Base-by-base conservation (phyloP, 64 coral and sea anemone genomes). In the Cladopsammia gracilis region DNA sequence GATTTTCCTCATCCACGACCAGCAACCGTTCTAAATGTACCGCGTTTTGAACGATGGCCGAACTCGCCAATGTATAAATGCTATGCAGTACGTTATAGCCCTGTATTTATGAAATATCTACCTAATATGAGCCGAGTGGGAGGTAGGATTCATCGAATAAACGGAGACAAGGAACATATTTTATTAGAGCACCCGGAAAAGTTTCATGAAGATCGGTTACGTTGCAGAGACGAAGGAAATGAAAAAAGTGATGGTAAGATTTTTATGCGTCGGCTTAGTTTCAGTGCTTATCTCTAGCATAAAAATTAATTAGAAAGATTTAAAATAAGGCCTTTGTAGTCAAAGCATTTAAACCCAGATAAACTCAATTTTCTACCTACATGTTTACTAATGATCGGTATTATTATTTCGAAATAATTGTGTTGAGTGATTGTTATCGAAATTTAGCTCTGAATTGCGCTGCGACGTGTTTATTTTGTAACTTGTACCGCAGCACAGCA, bases 1-100 rank as follows among this genome's bases (percentile, higher is more conserved):
- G 80, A 84, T 84, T 84, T 84, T 67, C 62, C 80, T 20, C 43
- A 65, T 12, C 60, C 60, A 50, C 80, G 19, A 47, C 50, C 18
- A 68, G 19, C 60, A 46, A 67, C 66, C 46, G 62, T 23, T 42
- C 52, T 25, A 43, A 62, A 80, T 80, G 0, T 80, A 3, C 77
- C 62, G 45, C 0, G 42, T 25, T 67, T 84, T 25, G 62, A 84
- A 14, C 34, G 80, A 24, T 84, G 80, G 80, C 11, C 34, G 1
- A 67, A 50, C 9, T 12, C 18, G 1, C 61, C 80, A 13, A 43
- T 67, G 3, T 84, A 67, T 10, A 18, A 18, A 9, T 84, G 46
- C 45, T 84, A 84, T 13, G n/a, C 43, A 10, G 60, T 84, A 12
- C 62, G 80, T 10, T 84, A 51, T 61, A 66, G 80, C 19, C 80